Evolutionary conservation across 2,888 invertebrate species (phyloP).

Genomic region (Scotopteryx bipunctaria): DNA sequence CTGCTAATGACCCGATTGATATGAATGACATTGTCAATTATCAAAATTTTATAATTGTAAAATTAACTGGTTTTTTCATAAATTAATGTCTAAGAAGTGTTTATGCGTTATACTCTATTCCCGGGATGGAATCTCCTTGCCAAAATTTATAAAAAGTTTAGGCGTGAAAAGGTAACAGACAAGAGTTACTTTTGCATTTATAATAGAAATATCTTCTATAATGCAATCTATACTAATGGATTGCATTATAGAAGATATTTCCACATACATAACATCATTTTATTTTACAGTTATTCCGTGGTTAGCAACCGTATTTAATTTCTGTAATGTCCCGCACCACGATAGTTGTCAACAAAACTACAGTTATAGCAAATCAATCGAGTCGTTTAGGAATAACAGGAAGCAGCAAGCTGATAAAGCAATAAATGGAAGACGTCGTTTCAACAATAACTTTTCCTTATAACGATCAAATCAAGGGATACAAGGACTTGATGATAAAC

Average conservation of each 20-base stretch:
- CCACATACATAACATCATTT: not conserved
- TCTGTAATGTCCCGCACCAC: conserved; percentile 1
- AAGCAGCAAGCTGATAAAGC: conserved; percentile 17
- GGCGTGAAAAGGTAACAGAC: no score
- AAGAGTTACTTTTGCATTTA: no score
- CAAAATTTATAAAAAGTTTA: no score
- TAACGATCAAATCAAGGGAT: conserved; percentile 21
- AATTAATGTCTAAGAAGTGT: no score
- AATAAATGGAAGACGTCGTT: conserved; percentile 25
- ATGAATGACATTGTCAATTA: no score
- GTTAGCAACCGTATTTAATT: conserved; percentile 2
- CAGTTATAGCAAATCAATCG: conserved; percentile 7
- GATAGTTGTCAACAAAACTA: not conserved
- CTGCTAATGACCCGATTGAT: no score
- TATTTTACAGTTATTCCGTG: not conserved
- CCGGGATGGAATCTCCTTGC: no score
- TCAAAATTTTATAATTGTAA: no score
- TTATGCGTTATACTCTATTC: no score
- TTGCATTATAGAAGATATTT: not conserved
- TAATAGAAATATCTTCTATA: no score
- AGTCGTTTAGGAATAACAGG: conserved; percentile 20
- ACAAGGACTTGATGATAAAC: conserved; percentile 25
- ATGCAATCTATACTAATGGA: no score
- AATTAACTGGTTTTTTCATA: no score
- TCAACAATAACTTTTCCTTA: conserved; percentile 23